phyloP scores from a whole-genome alignment of 2,113 vertebrate species.

The Proteles cristata region DNA sequence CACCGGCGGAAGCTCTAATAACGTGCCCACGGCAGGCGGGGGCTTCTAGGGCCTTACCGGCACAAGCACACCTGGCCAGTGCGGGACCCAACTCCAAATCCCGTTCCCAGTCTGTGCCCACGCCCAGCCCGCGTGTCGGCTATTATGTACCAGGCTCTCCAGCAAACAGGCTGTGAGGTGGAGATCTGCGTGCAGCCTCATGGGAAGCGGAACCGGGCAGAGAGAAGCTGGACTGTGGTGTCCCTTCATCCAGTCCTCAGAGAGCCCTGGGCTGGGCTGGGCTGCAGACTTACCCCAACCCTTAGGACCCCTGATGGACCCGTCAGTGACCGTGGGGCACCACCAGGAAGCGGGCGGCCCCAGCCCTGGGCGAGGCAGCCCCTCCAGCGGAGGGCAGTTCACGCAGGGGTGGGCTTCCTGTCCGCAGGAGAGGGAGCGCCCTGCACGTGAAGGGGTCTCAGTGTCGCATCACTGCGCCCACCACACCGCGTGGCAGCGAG shows the following conservation, averaged over 20 bases:
- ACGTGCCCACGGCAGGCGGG: accelerated
- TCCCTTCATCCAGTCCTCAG: background rate
- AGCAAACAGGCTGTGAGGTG: background rate
- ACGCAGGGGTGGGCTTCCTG: background rate
- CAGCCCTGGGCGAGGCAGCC: accelerated
- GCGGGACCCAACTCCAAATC: background rate
- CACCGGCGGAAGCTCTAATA: no score
- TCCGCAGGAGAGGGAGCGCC: no score
- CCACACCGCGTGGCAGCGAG: accelerated
- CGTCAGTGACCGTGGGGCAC: background rate
- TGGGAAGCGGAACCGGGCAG: accelerated
- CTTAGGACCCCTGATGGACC: background rate
- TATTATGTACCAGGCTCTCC: no score
- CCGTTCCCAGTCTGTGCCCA: no score
- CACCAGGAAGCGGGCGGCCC: accelerated
- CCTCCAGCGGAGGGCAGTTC: background rate
- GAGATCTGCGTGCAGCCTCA: background rate
- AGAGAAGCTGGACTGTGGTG: accelerated
- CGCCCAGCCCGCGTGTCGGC: accelerated
- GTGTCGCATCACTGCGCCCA: accelerated
- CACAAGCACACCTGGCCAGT: accelerated
- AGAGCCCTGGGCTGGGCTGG: background rate
- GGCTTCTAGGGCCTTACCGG: background rate
- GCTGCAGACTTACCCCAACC: background rate
- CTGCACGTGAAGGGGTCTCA: accelerated